phyloP scores from a whole-genome alignment of 1,140 invertebrate species.

The Pantala flavescens region DNA sequence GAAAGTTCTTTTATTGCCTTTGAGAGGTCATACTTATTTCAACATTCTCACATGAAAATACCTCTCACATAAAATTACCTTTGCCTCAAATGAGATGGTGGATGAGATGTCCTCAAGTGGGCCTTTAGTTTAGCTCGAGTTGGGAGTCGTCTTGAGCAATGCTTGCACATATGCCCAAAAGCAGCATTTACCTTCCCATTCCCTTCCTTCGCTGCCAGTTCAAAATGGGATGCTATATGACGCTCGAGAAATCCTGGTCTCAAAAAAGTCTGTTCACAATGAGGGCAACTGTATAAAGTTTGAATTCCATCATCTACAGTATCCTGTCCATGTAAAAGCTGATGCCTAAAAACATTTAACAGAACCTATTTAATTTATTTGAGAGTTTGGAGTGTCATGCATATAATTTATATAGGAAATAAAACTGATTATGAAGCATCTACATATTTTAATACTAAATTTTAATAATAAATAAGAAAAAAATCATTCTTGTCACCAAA shows the following conservation, averaged over 20 bases:
- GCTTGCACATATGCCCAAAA: background rate
- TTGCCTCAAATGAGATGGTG: background rate
- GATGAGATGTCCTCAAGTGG: background rate
- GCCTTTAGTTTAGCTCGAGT: background rate
- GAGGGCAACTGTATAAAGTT: background rate
- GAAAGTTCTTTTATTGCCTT: too few relatives aligned
- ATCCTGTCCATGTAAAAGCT: background rate
- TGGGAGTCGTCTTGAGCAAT: background rate
- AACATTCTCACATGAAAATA: too few relatives aligned
- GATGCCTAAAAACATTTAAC: background rate
- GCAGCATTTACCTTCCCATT: background rate
- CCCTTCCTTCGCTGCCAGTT: background rate
- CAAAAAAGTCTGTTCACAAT: slow-evolving; percentile 17
- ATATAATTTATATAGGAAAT: too few relatives aligned
- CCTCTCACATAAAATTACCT: too few relatives aligned
- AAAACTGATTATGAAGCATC: too few relatives aligned
- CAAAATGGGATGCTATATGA: slow-evolving; percentile 9
- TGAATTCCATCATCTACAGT: background rate
- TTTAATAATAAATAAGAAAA: too few relatives aligned
- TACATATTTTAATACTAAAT: too few relatives aligned
- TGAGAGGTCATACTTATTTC: too few relatives aligned
- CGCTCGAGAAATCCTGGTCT: slow-evolving; percentile 15
- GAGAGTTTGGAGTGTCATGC: too few relatives aligned
- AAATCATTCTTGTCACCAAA: background rate
- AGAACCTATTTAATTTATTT: too few relatives aligned